Evolutionary conservation across 2,797 vertebrate species (phyloP), one percentile per base, ranked within the genome.

Genomic region (Parotocinclus haroldoi): DNA sequence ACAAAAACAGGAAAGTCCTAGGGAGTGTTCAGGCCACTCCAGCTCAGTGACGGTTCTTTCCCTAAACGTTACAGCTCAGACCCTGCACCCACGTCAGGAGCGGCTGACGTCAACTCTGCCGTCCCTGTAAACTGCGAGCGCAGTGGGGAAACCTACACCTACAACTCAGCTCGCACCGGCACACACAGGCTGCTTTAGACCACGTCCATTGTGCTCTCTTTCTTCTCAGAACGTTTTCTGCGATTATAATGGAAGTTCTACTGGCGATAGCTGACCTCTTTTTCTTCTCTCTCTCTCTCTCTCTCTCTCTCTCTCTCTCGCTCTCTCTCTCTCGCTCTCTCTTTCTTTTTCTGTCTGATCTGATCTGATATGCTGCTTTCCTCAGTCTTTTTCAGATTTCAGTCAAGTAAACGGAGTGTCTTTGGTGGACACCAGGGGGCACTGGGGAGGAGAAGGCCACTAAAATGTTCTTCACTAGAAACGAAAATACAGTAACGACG

Each of bases 401-500:
- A 78, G 79, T 80, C 80, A 79, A 72, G 73, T 79, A 84, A 84
- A 83, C 69, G 71, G 77, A 79, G 78, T 77, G 81, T 80, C 78
- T 84, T 88, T 85, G 75, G 68, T 74, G 64, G 73, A 78, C 80
- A 82, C 76, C 64, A 74, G 75, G 80, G 77, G 80, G 78, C 66
- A 72, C 62, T 74, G 72, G 79, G 83, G 83, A 82, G 83, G 80
- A 84, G 81, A 86, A 88, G 82, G 83, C 84, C 81, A 85, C 80
- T 75, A 80, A 89, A 85, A 72, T 84, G 84, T 82, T 80, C 76
- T 53, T 69, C 73, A 60, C 79, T 84, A 77, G 84, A 87, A 83
- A 85, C 89, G 83, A 89, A 38, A 40, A 57, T 86, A 87, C 89
- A 87, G 88, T 89, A 83, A 71, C 66, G 73, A 71, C 53, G 50